Conservation (phyloP, 1,140 invertebrate genomes). For the Drosophila lacertosa region DNA sequence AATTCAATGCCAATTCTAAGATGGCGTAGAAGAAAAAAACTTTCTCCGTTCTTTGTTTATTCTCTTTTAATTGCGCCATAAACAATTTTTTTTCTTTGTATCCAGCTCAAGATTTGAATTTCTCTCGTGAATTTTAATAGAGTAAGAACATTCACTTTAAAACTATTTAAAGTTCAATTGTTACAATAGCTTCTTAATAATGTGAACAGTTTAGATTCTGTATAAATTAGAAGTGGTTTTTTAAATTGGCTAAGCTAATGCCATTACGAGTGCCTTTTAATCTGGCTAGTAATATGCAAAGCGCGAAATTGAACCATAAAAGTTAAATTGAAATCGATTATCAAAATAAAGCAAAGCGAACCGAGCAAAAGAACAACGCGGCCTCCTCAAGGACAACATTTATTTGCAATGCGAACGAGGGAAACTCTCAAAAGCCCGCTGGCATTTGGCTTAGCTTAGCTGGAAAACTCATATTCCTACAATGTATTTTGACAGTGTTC, state of each 20-base stretch:
- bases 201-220: background rate
- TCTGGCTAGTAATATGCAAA: background rate
- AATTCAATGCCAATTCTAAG: conserved; percentile 49
- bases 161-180: background rate
- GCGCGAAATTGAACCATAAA: background rate
- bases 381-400: background rate
- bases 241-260: background rate
- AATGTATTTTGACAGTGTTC: conserved; percentile 13
- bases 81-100: conserved; percentile 22
- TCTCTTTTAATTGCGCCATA: conserved; percentile 56
- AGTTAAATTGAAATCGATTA: conserved; percentile 2
- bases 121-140: background rate
- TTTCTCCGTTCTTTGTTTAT: conserved; percentile 45
- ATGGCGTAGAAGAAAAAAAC: conserved; percentile 10
- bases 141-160: background rate
- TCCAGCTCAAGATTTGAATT: background rate
- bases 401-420: background rate
- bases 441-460: background rate
- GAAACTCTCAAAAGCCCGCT: background rate
- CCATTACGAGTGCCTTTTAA: background rate
- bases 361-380: background rate
- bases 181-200: background rate
- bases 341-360: background rate
- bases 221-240: background rate
- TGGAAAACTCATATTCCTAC: conserved; percentile 15